These are phyloP conservation scores for Brachionus koreanus DNA, from an alignment of 1,140 invertebrate genomes.

Conservation along the genomic window DNA sequence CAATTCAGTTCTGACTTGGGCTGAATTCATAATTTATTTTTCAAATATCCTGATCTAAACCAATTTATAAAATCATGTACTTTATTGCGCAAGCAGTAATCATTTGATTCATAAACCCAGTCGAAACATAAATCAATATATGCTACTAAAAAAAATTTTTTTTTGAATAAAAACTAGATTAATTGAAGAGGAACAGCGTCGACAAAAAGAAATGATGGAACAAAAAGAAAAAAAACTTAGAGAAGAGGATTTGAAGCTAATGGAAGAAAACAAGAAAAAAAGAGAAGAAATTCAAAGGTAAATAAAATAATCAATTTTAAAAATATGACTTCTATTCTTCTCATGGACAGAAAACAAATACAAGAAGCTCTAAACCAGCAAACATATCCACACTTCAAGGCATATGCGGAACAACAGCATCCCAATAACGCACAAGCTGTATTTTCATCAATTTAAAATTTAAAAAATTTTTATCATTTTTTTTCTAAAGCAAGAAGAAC, in stretches of 20 bases:
- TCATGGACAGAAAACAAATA: conserved; percentile 30
- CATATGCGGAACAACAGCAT: conserved; percentile 44
- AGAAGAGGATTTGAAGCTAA: conserved; percentile 28
- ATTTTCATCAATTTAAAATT: neutral
- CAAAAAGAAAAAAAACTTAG: conserved; percentile 41
- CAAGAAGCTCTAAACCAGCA: conserved; percentile 44
- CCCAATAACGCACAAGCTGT: conserved; percentile 8
- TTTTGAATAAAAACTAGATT: neutral
- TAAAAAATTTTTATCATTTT: neutral
- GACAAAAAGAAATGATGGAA: conserved; percentile 38
- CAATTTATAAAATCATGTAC: neutral
- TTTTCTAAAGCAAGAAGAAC: conserved; percentile 71
- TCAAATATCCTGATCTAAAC: neutral
- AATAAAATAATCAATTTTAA: neutral
- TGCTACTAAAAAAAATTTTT: neutral
- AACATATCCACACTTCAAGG: conserved; percentile 44
- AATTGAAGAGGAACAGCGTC: conserved; percentile 18
- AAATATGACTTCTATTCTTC: neutral
- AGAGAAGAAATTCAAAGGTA: conserved; percentile 44
- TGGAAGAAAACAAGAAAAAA: conserved; percentile 42
- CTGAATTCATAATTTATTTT: conserved; percentile 28
- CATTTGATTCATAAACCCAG: neutral
- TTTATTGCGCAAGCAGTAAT: neutral
- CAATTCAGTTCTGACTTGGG: neutral
- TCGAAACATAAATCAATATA: neutral